phyloP scores from a whole-genome alignment of 2,888 invertebrate species.

The Drosophila dives region DNA sequence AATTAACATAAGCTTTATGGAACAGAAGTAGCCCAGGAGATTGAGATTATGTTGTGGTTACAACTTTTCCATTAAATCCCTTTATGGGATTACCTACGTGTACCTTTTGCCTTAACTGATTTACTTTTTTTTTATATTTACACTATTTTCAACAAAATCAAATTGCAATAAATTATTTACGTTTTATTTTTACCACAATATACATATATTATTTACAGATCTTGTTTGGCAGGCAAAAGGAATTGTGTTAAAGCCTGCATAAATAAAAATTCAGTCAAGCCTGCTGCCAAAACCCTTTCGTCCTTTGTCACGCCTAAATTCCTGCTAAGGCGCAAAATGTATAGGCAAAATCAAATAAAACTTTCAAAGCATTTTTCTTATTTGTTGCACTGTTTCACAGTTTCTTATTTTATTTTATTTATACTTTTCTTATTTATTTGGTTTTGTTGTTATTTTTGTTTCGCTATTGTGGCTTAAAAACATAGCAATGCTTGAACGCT shows the following conservation, averaged over 20 bases:
- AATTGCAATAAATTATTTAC: background rate
- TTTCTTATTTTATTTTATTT: conserved; percentile 21
- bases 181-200: conserved; percentile 22
- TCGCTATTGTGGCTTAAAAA: conserved; percentile 39
- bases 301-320: conserved; percentile 59
- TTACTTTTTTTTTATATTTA: background rate
- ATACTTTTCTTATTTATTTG: conserved; percentile 22
- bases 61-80: background rate
- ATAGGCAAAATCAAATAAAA: conserved; percentile 55
- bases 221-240: conserved; percentile 9
- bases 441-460: conserved; percentile 19
- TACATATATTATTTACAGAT: conserved; percentile 41
- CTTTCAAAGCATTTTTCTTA: conserved; percentile 63
- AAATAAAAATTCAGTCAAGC: conserved; percentile 19
- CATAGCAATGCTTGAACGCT: conserved; percentile 62
- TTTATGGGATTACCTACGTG: background rate
- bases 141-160: background rate
- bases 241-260: conserved; percentile 21
- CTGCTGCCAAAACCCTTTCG: conserved; percentile 45
- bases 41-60: too few relatives aligned
- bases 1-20: background rate
- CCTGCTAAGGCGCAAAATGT: conserved; percentile 15
- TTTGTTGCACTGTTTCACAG: conserved; percentile 47
- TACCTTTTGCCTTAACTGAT: background rate
- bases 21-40: background rate